These are phyloP conservation scores for Actias luna DNA, from an alignment of 2,888 invertebrate genomes.

Conservation along the genomic window DNA sequence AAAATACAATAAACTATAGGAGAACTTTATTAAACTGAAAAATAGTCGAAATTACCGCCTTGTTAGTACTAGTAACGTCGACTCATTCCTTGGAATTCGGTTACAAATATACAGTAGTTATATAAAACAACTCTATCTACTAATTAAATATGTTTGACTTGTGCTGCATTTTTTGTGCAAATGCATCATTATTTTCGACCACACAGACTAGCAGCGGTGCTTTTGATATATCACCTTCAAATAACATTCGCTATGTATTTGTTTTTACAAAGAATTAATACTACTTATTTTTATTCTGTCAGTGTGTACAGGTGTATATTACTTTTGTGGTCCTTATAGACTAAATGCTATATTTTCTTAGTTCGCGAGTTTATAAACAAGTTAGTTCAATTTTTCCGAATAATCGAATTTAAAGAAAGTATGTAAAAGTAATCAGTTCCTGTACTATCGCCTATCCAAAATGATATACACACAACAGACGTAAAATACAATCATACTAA, in stretches of 20 bases:
- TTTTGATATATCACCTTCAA: slow-evolving; percentile 59
- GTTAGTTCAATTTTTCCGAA: background rate
- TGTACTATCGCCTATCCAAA: background rate
- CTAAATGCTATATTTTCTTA: too few species aligned
- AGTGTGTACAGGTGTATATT: background rate
- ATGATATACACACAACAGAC: background rate
- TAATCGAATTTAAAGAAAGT: background rate
- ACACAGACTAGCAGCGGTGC: slow-evolving; percentile 38
- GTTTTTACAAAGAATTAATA: background rate
- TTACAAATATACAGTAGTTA: background rate
- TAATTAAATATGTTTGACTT: slow-evolving; percentile 17
- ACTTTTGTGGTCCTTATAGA: background rate
- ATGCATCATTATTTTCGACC: slow-evolving; percentile 37
- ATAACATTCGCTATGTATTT: slow-evolving; percentile 38
- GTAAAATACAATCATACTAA: background rate
- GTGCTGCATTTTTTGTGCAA: slow-evolving; percentile 30
- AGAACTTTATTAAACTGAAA: background rate
- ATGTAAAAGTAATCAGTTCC: background rate
- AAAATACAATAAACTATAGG: background rate
- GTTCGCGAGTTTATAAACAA: background rate
- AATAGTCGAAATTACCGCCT: background rate
- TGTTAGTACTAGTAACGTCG: background rate
- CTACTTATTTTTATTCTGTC: background rate
- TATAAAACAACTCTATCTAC: background rate
- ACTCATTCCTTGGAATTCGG: background rate